Base-by-base conservation (phyloP, 2,888 invertebrate species). In the Caenorhabditis afra region DNA sequence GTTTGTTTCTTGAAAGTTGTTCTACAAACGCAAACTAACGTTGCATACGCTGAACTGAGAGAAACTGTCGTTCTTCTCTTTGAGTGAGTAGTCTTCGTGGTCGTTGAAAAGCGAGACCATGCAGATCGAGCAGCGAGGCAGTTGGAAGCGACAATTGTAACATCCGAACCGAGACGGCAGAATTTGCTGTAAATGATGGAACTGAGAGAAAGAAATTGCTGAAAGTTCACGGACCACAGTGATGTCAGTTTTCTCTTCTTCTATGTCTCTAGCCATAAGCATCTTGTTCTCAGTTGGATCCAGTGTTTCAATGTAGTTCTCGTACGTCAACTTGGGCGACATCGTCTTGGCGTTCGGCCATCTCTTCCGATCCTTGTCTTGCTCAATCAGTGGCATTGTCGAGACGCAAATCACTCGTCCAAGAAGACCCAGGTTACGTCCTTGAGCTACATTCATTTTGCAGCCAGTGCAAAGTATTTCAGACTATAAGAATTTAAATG, bases 161-260 rank as follows among this genome's bases (percentile, higher is more conserved):
- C 79, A 79, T 8, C 61, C 74, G 7, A 59, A 59, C 5, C 58
- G 47, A 41, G 65, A 52, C n/a, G 74, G 64, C 4, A 64, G 47
- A 3, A 58, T 29, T 76, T 67, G 62, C 68, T 68, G 50, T 3
- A 58, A 57, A 22, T 53, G 7, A 29, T 29, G n/a, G n/a, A n/a
- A 29, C 29, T 29, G 4, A 29, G 3, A 29, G 29, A 7, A 29
- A 3, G 7, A 7, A 18, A 16, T 12, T 20, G n/a, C 1, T 1
- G 10, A 39, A 37, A 22, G 4, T 3, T 29, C 11, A 14, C 37
- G 14, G 18, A 50, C 67, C 47, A 67, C 62, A n/a, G 67, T 62
- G 37, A 76, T 76, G 23, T 76, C 62, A 8, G 67, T 62, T 12
- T 67, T 76, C 16, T 76, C 75, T 11, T 76, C 67, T 29, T 67